Base-by-base conservation (phyloP, 1,140 invertebrate species). In the Drosophila gunungcola region DNA sequence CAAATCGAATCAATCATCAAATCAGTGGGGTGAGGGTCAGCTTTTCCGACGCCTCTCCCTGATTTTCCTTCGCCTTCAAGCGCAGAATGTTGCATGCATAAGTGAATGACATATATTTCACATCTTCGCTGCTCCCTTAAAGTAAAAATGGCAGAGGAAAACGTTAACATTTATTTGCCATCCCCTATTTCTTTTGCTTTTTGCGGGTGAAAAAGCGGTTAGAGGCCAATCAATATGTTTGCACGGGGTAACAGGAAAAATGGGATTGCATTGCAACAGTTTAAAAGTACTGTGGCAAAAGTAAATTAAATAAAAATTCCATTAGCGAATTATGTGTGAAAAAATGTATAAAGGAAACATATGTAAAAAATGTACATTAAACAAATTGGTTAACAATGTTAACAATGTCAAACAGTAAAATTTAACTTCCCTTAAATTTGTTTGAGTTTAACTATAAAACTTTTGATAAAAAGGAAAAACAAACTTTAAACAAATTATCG, bases 1-100 rank as follows among this genome's bases (percentile, higher is more conserved):
- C 64, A 69, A 70, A 70, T 70, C 67, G 67, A 70, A 70, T 70
- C 67, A 70, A 70, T 70, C 67, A 70, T 70, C 51, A 70, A 70
- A 70, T 70, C 67, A 55, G 41, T 45, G 65, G 48, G 36, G 12
- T 39, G 32, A 45, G 48, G 57, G 58, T 25, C 42, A 16, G 41
- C 29, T 62, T 36, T 65, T 45, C 41, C 58, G 9, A 4, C 27
- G 10, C 42, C 9, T 3, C 6, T 16, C 32, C 27, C 34, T 2
- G 11, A 25, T 6, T 29, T 55, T 29, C 32, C 49, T 27, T 9
- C 41, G 9, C 3, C 45, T 21, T 49, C 12, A 63, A 63, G 58
- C 64, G 42, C 65, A 68, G 64, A 69, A 70, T 70, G 67, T 70
- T 70, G 67, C 67, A 70, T 70, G 67, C 67, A 70, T 70, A 70